Conservation (phyloP, 2,888 invertebrate species). For the Harpalus rubripes region DNA sequence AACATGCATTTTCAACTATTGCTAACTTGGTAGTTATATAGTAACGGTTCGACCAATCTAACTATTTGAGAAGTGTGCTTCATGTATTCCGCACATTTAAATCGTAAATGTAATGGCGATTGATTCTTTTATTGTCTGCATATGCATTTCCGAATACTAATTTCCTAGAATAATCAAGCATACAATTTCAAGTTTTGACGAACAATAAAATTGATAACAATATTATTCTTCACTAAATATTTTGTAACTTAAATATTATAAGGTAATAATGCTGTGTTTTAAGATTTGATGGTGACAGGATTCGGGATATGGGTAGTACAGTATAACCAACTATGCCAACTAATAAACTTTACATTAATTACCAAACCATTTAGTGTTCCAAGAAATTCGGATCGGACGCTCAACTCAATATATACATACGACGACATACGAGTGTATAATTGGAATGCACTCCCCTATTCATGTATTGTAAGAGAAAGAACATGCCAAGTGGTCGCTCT, state of each 20-base stretch:
- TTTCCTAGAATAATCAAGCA: conserved; percentile 52
- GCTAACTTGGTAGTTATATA: conserved; percentile 63
- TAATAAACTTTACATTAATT: conserved; percentile 21
- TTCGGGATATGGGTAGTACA: conserved; percentile 8
- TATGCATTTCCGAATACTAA: conserved; percentile 50
- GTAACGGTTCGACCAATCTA: conserved; percentile 64
- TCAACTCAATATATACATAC: no score
- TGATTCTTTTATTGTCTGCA: conserved; percentile 55
- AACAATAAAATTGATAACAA: conserved; percentile 60
- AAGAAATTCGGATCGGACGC: not conserved
- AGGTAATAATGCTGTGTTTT: conserved; percentile 54
- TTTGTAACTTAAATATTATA: conserved; percentile 61
- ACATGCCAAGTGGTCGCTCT: no score
- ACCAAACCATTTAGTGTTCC: conserved; percentile 47
- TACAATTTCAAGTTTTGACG: conserved; percentile 62
- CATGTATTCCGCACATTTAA: conserved; percentile 62
- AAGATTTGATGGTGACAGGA: conserved; percentile 50
- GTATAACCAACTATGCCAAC: conserved; percentile 12
- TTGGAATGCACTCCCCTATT: no score
- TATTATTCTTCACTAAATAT: conserved; percentile 61
- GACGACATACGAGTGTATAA: no score
- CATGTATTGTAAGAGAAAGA: no score
- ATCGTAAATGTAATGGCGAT: conserved; percentile 55
- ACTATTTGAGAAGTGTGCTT: conserved; percentile 63
- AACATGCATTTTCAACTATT: conserved; percentile 61